These are phyloP conservation scores for Dicaeum eximium DNA, from an alignment of 2,113 vertebrate species.

Conservation along the genomic window DNA sequence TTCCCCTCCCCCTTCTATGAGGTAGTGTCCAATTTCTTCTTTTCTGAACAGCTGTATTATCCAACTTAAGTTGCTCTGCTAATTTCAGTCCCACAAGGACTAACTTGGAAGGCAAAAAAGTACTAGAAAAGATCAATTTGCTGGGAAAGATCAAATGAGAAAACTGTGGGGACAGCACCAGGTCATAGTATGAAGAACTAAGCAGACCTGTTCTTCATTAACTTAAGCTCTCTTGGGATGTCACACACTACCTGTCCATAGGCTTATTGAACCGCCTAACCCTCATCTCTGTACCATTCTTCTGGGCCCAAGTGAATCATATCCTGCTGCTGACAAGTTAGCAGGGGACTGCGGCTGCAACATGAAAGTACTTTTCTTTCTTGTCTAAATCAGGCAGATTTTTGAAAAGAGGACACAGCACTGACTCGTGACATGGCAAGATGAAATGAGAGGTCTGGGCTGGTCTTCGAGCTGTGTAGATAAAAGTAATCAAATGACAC, in stretches of 20 bases:
- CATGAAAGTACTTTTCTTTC: conserved; percentile 83
- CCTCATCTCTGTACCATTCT: conserved; percentile 77
- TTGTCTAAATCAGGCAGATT: conserved; percentile 82
- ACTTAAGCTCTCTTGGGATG: conserved; percentile 82
- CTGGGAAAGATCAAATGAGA: conserved; percentile 85
- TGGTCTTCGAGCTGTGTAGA: conserved; percentile 80
- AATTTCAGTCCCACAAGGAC: conserved; percentile 80
- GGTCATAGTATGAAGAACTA: conserved; percentile 89
- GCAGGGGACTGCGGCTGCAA: conserved; percentile 79
- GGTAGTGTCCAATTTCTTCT: conserved; percentile 75
- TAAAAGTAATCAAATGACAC: conserved; percentile 97
- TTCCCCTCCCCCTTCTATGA: conserved; percentile 50
- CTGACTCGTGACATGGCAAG: conserved; percentile 83
- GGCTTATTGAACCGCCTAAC: conserved; percentile 92
- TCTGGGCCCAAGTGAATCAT: conserved; percentile 81
- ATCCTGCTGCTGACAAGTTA: conserved; percentile 84
- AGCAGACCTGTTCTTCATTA: conserved; percentile 97
- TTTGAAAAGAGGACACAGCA: conserved; percentile 80
- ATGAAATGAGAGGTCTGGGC: conserved; percentile 84
- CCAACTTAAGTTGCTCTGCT: conserved; percentile 81
- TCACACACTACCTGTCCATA: conserved; percentile 93
- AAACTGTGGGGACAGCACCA: conserved; percentile 83
- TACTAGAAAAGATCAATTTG: conserved; percentile 82
- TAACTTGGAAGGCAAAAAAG: conserved; percentile 78
- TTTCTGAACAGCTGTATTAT: conserved; percentile 79